Base-by-base conservation (phyloP, 1,140 invertebrate species). In the Ganaspis sp. region DNA sequence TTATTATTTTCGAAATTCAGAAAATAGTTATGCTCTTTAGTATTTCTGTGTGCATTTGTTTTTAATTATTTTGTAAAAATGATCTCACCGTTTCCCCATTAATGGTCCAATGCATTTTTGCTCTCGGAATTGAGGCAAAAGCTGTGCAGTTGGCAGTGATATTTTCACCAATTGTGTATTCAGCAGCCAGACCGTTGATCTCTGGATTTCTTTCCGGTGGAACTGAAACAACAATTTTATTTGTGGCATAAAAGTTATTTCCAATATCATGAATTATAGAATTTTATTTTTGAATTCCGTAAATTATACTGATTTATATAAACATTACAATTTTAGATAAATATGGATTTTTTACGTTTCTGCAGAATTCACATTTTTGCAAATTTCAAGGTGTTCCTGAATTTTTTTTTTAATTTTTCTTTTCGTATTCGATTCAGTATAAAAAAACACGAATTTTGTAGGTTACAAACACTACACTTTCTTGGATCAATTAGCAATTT, bases 31-130 rank as follows among this genome's bases (percentile, higher is more conserved):
- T n/a, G 12, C n/a, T 45, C 11, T 40, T 40, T 9, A 34, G 6
- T n/a, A n/a, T 38, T 38, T 38, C 15, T 45, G 6, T 8, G 17
- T 8, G 17, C 4, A 45, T n/a, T 45, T 45, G 1, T 45, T 45
- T 45, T 45, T 11, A 21, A 64, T 23, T 26, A 9, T 12, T 64
- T 23, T 0, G 21, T 11, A 64, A 64, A 64, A n/a, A 64, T 1
- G 2, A 34, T 34, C 58, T 87, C 84, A 91, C 90, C 86, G 84
- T 71, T 79, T 86, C 83, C 49, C 84, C 89, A 82, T 92, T 92
- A 75, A 92, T 86, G 70, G 82, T 86, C 91, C 91, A 92, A 9
- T 85, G 81, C 19, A 92, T 79, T 64, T 80, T 85, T 15, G 90
- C 89, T 34, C 85, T 87, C 9, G 90, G 91, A 64, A 90, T 77